Base-by-base conservation (phyloP, 1,140 invertebrate genomes). In the Neuroterus valhalla region DNA sequence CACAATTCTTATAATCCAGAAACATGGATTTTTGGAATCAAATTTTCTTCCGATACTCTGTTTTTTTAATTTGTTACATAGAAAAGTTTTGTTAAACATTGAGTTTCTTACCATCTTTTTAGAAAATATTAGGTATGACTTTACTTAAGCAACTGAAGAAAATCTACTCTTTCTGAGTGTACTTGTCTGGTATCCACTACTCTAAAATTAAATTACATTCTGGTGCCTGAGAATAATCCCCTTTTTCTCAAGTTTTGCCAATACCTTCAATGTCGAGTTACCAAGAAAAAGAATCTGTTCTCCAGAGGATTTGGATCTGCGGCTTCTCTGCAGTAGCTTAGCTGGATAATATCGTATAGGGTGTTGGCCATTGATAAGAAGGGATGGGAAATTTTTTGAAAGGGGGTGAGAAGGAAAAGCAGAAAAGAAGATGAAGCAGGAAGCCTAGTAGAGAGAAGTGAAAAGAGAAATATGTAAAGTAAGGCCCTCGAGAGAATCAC, bases 261-360 rank as follows among this genome's bases (percentile, higher is more conserved):
- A 38, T 38, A 38, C 31, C 31, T 38, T 70, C 26, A 31, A 70
- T 14, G 42, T 15, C 15, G 46, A 26, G 38, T 23, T 2, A 10
- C 2, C 2, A 14, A 70, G 17, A 70, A 70, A 70, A 70, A 26
- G 23, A 31, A 70, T 52, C 31, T 19, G 50, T 70, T 17, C 69
- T 70, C 21, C 38, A 55, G 50, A 70, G 69, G 46, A 70, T 70
- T 70, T 52, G 69, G n/a, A 14, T 55, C 46, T 48, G 31, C 31
- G 50, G 46, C 69, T 42, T 70, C 48, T 31, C 23, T 52, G 69
- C 69, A 42, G 48, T 26, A 14, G 69, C 50, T 48, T 31, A 52
- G 52, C 10, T 31, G 55, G 55, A 38, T 62, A 62, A 62, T 62
- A 62, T 62, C 55, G n/a, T 62, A 62, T 17, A 62, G 50, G 10